Percentiles rank a stretch among this genome's conserved stretches.
phyloP scores from a whole-genome alignment of 1,140 invertebrate genomes.

The Batillaria attramentaria region DNA sequence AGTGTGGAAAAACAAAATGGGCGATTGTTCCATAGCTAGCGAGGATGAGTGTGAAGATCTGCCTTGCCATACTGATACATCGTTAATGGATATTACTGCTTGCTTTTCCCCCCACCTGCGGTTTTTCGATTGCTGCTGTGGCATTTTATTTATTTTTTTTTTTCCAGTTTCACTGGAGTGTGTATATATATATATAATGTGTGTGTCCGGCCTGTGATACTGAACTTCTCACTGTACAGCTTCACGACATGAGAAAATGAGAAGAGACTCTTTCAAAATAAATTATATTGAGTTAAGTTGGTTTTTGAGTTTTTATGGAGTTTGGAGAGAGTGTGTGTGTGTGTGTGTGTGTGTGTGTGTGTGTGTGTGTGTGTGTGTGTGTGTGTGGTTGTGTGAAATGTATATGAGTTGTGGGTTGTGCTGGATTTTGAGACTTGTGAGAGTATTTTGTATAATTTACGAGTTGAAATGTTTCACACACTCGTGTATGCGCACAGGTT shows the following conservation, averaged over 20 bases:
- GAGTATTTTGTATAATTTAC: too few relatives aligned
- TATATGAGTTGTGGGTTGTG: background rate
- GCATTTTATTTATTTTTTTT: background rate
- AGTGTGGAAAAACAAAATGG: background rate
- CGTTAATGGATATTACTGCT: background rate
- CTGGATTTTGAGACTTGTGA: too few relatives aligned
- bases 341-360: background rate
- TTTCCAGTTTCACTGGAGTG: background rate
- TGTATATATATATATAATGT: background rate
- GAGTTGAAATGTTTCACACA: too few relatives aligned
- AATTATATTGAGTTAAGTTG: background rate
- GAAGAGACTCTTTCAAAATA: background rate
- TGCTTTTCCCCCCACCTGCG: background rate
- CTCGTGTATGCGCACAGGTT: too few relatives aligned
- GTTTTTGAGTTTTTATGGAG: background rate
- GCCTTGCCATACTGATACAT: background rate
- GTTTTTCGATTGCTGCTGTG: background rate
- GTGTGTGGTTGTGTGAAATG: constrained; percentile 2
- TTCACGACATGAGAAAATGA: background rate
- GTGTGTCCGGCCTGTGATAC: background rate
- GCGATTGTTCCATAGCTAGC: background rate
- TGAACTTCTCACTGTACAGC: background rate
- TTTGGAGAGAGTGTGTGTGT: background rate
- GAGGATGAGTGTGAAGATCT: background rate
- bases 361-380: background rate